Base-by-base conservation (phyloP, 2,797 vertebrate genomes). In the Ctenochaetus hawaiiensis region DNA sequence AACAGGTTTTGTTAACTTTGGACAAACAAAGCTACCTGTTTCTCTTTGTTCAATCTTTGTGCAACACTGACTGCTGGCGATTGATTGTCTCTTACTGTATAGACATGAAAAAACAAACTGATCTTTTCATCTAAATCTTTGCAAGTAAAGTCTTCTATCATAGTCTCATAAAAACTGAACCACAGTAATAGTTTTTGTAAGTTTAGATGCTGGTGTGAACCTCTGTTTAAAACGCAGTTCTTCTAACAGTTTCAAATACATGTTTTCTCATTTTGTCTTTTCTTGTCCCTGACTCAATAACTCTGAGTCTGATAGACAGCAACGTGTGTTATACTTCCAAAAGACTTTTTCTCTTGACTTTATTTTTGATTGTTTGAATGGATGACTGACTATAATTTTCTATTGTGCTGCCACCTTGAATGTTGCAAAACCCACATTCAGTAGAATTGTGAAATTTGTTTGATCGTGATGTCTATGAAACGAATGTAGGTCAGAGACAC, bases 401-500 rank as follows among this genome's bases (percentile, higher is more conserved):
- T 18, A 48, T n/a, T 49, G 18, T 49, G 18, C 14, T 7, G 14
- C 13, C 37, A 14, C 20, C 5, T 23, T 48, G 12, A 65, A 5
- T 22, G 12, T 22, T 75, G 20, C 47, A 6, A 69, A 67, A 57
- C 2, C 66, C 22, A 45, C 12, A 2, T 59, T 64, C 43, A 54
- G 26, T 22, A 8, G 30, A 63, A 26, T 6, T 64, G 13, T 66
- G 53, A 67, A 41, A 17, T 47, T 16, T 53, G 49, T 45, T 54
- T 39, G 12, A 74, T 74, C 56, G 34, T 56, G n/a, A 34, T 14
- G 16, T 7, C 57, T 48, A 53, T 64, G 71, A 68, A 47, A 37
- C 4, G 0, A 69, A 87, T 82, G 10, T 84, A 78, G 86, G 88
- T 84, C 82, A 88, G 68, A 4, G 17, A 43, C 0, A 1, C 37